A percentile compares a stretch with the other conserved stretches of the same genome.
These are phyloP conservation scores for Octopus sinensis DNA, from an alignment of 1,140 invertebrate genomes.

Conservation along the genomic window DNA sequence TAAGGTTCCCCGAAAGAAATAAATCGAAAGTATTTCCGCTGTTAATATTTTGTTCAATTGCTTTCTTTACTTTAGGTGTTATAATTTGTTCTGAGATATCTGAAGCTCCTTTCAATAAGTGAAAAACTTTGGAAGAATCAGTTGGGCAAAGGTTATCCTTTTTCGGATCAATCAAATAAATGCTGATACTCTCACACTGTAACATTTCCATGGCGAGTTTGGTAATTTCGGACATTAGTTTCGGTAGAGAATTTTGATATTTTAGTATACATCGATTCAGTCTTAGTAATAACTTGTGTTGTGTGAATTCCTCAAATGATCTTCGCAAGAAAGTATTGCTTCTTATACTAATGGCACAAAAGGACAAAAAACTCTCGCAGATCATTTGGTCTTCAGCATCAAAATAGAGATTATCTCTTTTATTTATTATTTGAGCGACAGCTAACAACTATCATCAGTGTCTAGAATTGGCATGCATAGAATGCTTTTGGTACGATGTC, in stretches of 20 bases:
- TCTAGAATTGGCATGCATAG: conserved; percentile 94
- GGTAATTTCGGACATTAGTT: conserved; percentile 68
- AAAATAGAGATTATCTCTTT: conserved; percentile 58
- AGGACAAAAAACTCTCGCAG: conserved; percentile 87
- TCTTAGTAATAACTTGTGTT: conserved; percentile 87
- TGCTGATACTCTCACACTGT: not conserved
- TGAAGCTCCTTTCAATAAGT: no score
- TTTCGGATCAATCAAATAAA: not conserved
- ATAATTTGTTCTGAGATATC: no score
- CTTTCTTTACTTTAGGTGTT: no score
- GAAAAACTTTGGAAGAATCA: no score
- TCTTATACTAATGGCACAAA: conserved; percentile 95
- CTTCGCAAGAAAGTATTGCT: conserved; percentile 95
- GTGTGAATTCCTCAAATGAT: conserved; percentile 86
- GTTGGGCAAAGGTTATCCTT: no score
- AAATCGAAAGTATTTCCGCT: no score
- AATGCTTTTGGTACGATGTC: conserved; percentile 86
- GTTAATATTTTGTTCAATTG: no score
- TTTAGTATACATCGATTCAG: conserved; percentile 84
- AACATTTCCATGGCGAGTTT: not conserved
- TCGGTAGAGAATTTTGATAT: conserved; percentile 88
- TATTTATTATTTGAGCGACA: conserved; percentile 96
- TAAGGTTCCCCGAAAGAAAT: no score
- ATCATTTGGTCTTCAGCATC: conserved; percentile 51
- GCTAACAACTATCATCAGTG: conserved; percentile 94